These are phyloP conservation scores for Betta splendens DNA, from an alignment of 2,797 vertebrate genomes.

Conservation along the genomic window DNA sequence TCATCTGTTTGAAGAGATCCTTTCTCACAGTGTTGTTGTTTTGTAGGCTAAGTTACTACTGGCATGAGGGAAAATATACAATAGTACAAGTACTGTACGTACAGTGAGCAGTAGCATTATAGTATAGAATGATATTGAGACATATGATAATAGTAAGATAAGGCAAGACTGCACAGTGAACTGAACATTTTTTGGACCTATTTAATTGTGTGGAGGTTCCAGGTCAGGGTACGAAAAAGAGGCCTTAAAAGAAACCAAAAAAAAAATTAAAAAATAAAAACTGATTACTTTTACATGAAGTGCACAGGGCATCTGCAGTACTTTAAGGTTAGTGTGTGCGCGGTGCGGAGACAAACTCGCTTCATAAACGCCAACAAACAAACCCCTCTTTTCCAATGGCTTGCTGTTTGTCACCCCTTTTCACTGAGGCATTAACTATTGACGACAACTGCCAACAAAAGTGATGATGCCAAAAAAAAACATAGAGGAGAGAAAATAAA, in stretches of 20 bases:
- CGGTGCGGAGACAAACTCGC: conserved; percentile 30
- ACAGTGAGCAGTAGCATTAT: background rate
- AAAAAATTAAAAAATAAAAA: too few species aligned
- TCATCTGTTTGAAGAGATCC: conserved; percentile 21
- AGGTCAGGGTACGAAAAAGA: too few species aligned
- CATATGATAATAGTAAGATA: too few species aligned
- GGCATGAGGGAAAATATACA: conserved; percentile 8
- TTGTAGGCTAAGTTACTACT: conserved; percentile 1
- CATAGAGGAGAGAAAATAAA: conserved; percentile 57
- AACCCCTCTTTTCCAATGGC: conserved; percentile 41
- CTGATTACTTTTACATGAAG: too few species aligned
- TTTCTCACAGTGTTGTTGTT: conserved; percentile 16
- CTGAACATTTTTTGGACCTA: too few species aligned
- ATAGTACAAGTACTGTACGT: background rate
- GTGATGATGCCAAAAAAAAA: conserved; percentile 67
- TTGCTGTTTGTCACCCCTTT: conserved; percentile 65
- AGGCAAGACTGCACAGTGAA: too few species aligned
- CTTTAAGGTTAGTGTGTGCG: conserved; percentile 13
- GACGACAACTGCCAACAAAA: conserved; percentile 76
- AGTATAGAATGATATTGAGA: background rate
- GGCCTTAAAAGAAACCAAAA: too few species aligned
- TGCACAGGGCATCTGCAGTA: conserved; percentile 11
- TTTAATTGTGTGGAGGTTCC: too few species aligned
- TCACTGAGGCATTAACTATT: conserved; percentile 78
- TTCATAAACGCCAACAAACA: conserved; percentile 32